Conservation (phyloP, 1,140 invertebrate species). For the Thrips palmi region DNA sequence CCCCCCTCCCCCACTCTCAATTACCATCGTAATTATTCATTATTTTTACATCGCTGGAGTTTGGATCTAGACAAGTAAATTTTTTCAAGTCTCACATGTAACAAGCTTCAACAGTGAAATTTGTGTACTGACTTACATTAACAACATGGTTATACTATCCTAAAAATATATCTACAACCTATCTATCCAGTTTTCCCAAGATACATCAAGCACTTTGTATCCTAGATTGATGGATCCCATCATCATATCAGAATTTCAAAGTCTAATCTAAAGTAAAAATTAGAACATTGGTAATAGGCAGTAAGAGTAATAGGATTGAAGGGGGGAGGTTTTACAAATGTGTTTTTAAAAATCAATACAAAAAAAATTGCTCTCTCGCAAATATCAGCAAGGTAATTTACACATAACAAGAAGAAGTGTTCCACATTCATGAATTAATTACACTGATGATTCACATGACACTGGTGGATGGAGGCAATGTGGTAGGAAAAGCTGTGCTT, state of each 20-base stretch:
- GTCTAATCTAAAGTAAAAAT: conserved; percentile 8
- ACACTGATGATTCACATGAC: no score
- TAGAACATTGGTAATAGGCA: conserved; percentile 10
- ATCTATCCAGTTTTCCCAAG: conserved; percentile 13
- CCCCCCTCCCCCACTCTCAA: no score
- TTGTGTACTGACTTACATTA: conserved; percentile 12
- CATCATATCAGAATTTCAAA: conserved; percentile 9
- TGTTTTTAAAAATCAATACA: conserved; percentile 11
- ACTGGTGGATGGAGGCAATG: no score
- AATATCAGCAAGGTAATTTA: conserved; percentile 11
- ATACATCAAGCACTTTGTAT: conserved; percentile 12
- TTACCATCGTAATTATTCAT: no score
- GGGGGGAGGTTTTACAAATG: conserved; percentile 1
- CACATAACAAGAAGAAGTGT: conserved; percentile 13
- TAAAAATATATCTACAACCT: conserved; percentile 17
- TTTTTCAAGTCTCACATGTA: no score
- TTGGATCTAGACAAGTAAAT: no score
- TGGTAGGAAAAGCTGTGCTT: neutral
- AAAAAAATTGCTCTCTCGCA: conserved; percentile 9
- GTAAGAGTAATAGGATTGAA: conserved; percentile 9
- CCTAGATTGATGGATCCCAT: conserved; percentile 10
- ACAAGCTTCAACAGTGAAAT: conserved; percentile 13
- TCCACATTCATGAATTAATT: no score
- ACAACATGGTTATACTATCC: conserved; percentile 17
- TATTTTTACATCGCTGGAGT: no score